These are phyloP conservation scores for Pristiophorus japonicus DNA, from an alignment of 2,113 vertebrate genomes.

Conservation along the genomic window DNA sequence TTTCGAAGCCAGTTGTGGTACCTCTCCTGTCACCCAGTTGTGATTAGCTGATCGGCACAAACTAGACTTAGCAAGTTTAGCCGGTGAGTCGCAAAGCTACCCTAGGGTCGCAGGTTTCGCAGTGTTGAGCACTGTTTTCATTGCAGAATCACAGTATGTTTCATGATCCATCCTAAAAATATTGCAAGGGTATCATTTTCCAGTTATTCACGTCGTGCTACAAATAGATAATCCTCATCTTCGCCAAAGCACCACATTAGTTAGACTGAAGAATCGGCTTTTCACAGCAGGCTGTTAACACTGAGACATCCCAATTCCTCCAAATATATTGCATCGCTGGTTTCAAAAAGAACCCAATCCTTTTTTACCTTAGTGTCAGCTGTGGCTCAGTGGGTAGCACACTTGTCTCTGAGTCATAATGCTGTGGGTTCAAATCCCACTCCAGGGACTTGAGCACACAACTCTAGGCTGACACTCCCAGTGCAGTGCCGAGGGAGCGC, in stretches of 20 bases:
- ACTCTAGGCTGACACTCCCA: no score
- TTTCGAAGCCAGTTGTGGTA: neutral
- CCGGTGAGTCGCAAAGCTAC: no score
- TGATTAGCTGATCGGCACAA: neutral
- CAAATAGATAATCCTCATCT: neutral
- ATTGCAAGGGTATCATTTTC: neutral
- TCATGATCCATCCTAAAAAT: neutral
- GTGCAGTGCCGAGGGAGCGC: no score
- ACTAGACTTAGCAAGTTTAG: neutral
- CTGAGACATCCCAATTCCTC: neutral
- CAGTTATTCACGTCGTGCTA: neutral
- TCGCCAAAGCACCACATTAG: neutral
- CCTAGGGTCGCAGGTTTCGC: no score
- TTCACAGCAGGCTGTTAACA: neutral
- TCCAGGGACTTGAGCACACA: no score
- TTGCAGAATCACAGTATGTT: neutral
- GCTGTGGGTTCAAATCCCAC: no score
- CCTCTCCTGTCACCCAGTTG: neutral
- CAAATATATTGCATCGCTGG: neutral
- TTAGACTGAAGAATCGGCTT: neutral
- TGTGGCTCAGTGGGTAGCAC: no score
- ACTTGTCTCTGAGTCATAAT: no score
- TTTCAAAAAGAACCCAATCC: neutral
- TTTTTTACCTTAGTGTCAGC: neutral
- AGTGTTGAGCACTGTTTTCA: neutral